These are phyloP conservation scores for Prolemur simus DNA, from an alignment of 2,113 vertebrate species.

Conservation along the genomic window DNA sequence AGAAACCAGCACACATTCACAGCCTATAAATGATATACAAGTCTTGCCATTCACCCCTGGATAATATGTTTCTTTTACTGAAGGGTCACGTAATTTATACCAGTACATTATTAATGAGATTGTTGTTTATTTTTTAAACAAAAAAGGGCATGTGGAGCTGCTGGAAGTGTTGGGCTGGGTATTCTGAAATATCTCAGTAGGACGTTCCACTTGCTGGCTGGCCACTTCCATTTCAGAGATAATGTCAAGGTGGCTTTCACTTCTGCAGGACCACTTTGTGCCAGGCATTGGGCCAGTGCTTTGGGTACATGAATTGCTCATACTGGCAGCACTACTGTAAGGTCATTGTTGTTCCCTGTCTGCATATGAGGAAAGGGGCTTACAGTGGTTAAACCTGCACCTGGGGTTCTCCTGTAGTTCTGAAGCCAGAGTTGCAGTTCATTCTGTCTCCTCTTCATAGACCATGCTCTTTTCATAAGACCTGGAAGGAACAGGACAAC, in stretches of 20 bases:
- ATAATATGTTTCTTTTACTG: not conserved
- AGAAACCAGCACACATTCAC: not conserved
- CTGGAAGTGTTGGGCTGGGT: not conserved
- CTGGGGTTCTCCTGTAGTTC: not conserved
- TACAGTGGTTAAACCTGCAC: accelerated
- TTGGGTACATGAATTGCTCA: not conserved
- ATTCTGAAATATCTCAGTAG: conserved; percentile 13
- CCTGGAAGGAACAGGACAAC: not conserved
- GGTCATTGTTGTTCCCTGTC: too few species aligned
- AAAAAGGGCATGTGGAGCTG: conserved; percentile 22
- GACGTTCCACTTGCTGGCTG: not conserved
- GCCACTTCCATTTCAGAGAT: not conserved
- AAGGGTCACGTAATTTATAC: not conserved
- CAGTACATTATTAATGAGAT: not conserved
- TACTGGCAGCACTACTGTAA: too few species aligned
- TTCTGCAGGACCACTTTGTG: not conserved
- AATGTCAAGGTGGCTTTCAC: not conserved
- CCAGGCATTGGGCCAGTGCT: not conserved
- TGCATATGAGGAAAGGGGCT: not conserved
- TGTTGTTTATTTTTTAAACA: conserved; percentile 34
- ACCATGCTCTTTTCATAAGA: not conserved
- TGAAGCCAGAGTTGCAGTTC: not conserved
- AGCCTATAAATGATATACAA: not conserved
- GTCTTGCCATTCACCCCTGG: not conserved
- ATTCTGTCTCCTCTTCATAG: not conserved